Evolutionary conservation across 2,113 vertebrate species (phyloP).

Genomic region (Opisthocomus hoazin): DNA sequence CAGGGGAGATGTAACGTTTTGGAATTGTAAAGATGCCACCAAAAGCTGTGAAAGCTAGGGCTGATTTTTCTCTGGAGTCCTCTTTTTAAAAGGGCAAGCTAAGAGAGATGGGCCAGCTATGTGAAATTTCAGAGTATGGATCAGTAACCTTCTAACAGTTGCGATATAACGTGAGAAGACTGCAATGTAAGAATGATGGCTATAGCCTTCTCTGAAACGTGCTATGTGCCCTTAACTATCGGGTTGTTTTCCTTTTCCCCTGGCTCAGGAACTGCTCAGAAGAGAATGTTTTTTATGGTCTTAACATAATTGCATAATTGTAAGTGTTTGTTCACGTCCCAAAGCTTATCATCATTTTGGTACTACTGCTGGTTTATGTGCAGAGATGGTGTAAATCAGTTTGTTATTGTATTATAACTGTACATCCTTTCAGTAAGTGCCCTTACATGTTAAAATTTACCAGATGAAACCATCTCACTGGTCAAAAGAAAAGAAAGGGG

Average conservation of each 20-base stretch:
- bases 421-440: not conserved
- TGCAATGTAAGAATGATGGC: not conserved
- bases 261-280: not conserved
- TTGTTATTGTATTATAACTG: not conserved
- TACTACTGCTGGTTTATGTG: not conserved
- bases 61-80: not conserved
- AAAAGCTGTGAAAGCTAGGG: not conserved
- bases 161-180: not conserved
- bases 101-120: not conserved
- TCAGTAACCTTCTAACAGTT: not conserved
- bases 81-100: not conserved
- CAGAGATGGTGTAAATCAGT: not conserved
- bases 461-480: not conserved
- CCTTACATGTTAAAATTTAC: not conserved
- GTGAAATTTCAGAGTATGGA: not conserved
- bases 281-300: not conserved
- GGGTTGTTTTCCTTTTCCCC: not conserved
- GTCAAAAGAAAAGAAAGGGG: not conserved
- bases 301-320: not conserved
- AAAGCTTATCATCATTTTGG: not conserved
- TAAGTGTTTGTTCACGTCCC: not conserved
- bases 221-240: not conserved
- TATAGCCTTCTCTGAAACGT: not conserved
- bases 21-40: not conserved
- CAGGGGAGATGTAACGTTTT: not conserved